phyloP scores from a whole-genome alignment of 2,797 vertebrate genomes.

The Brotogeris chrysoptera region DNA sequence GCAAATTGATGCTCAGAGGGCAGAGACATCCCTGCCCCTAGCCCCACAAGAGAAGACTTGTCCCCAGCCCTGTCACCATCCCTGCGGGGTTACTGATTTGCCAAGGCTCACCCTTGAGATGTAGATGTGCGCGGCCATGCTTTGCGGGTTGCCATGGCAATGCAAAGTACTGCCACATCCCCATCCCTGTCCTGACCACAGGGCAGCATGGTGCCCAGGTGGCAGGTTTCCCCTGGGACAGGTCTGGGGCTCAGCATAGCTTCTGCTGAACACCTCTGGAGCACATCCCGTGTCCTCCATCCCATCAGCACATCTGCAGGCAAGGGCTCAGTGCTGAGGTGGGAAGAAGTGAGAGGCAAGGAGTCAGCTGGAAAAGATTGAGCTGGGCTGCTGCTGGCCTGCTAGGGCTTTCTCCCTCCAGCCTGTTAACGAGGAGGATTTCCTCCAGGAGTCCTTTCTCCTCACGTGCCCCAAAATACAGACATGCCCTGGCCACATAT shows the following conservation, averaged over 20 bases:
- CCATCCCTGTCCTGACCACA: accelerated
- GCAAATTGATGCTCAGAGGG: neutral
- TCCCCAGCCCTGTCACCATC: neutral
- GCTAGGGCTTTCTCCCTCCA: neutral
- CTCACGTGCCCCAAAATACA: accelerated
- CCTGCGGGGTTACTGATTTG: neutral
- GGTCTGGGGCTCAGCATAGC: accelerated
- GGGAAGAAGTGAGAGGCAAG: neutral
- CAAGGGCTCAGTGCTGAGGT: accelerated
- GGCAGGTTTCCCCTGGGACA: neutral
- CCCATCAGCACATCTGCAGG: accelerated
- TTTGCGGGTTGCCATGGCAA: neutral
- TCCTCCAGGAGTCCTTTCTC: neutral
- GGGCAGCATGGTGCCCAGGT: neutral
- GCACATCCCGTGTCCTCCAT: neutral
- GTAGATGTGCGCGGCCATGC: neutral
- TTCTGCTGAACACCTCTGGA: neutral
- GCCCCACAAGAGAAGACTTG: accelerated
- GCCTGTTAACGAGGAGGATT: neutral
- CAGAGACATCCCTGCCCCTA: neutral
- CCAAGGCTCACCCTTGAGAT: neutral
- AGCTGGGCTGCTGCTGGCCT: neutral
- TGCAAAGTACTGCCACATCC: neutral
- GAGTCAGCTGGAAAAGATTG: neutral
- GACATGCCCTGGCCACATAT: accelerated